phyloP scores from a whole-genome alignment of 2,888 invertebrate genomes.

The Cremastinae sp. region DNA sequence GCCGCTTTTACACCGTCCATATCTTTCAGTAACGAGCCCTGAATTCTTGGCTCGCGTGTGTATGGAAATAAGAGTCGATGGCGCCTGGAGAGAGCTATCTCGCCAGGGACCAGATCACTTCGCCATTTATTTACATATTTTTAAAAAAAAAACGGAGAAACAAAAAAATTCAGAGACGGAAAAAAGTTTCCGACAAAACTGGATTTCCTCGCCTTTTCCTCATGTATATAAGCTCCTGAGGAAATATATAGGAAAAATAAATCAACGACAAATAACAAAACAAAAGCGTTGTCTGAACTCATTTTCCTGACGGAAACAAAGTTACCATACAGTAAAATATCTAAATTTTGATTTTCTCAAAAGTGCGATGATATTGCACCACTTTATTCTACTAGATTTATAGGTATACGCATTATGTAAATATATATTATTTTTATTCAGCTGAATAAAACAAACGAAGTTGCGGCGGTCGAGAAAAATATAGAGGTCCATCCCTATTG shows the following conservation, averaged over 20 bases:
- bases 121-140: constrained; percentile 8
- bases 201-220: constrained; percentile 7
- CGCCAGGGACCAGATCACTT: constrained; percentile 30
- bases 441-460: background rate
- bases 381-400: background rate
- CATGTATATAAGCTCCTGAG: constrained; percentile 25
- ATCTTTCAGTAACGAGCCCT: constrained; percentile 62
- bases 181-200: background rate
- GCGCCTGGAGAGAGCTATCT: constrained; percentile 53
- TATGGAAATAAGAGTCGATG: constrained; percentile 56
- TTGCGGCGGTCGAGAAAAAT: constrained; percentile 39
- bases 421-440: constrained; percentile 9
- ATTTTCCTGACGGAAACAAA: background rate
- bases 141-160: constrained; percentile 1
- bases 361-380: background rate
- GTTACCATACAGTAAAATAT: background rate
- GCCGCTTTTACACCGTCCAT: constrained; percentile 56
- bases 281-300: background rate
- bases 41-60: constrained; percentile 61
- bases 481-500: constrained; percentile 56
- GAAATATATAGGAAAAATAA: background rate
- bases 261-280: background rate
- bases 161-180: background rate
- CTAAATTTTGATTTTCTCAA: background rate
- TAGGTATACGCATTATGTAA: background rate